These are phyloP conservation scores for Sinocyclocheilus maitianheensis DNA, from an alignment of 2,113 vertebrate genomes.

Conservation along the genomic window DNA sequence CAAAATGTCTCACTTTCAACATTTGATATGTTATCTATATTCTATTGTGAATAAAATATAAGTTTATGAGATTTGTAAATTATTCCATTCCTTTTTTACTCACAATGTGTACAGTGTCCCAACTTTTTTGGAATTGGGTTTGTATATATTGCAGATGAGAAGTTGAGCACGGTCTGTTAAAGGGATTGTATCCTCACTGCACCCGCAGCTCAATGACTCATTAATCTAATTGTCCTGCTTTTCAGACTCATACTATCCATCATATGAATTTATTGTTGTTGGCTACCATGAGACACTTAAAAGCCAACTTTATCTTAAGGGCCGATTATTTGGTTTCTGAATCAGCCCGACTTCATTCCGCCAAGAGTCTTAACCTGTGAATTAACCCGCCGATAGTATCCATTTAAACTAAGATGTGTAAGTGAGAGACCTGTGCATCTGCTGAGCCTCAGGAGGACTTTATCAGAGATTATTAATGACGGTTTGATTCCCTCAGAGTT, in stretches of 20 bases:
- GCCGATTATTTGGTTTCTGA: conserved; percentile 37
- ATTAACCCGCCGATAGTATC: conserved; percentile 34
- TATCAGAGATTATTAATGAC: conserved; percentile 59
- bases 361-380: conserved; percentile 49
- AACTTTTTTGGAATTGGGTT: too few relatives aligned
- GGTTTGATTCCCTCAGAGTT: conserved; percentile 45
- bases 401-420: conserved; percentile 6
- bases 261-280: conserved; percentile 41
- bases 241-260: conserved; percentile 4
- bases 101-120: too few relatives aligned
- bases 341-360: conserved; percentile 35
- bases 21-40: too few relatives aligned
- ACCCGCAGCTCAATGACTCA: conserved; percentile 8
- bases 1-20: too few relatives aligned
- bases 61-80: too few relatives aligned
- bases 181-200: conserved; percentile 24
- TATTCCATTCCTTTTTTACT: too few relatives aligned
- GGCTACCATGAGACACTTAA: conserved; percentile 26
- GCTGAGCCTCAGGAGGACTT: conserved; percentile 49
- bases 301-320: conserved; percentile 24
- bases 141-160: conserved; percentile 1
- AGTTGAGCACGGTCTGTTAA: conserved; percentile 5
- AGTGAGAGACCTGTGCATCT: conserved; percentile 37
- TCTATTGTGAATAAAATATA: too few relatives aligned
- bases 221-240: conserved; percentile 26